Conservation (phyloP, 2,797 vertebrate genomes). For the Neosilurus hyrtlii region DNA sequence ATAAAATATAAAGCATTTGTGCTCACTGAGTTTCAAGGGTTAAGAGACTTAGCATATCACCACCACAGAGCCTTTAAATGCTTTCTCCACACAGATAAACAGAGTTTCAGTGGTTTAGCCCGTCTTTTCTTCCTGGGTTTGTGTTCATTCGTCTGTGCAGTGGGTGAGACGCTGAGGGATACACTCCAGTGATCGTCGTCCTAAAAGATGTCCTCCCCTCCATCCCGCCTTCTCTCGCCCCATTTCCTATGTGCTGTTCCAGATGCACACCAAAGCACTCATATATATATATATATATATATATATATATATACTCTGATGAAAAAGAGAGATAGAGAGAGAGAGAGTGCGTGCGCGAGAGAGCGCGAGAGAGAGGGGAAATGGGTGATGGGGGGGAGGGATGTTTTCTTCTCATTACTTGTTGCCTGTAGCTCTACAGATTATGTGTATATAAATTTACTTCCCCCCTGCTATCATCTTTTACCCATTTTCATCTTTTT, state of each 20-base stretch:
- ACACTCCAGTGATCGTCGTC: slow-evolving; percentile 36
- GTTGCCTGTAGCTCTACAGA: slow-evolving; percentile 33
- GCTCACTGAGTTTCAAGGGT: not conserved
- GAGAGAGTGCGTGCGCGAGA: not conserved
- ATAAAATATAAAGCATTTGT: not conserved
- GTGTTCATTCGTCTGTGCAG: slow-evolving; percentile 44
- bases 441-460: not conserved
- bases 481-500: not conserved
- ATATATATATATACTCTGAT: too few relatives aligned
- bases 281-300: not conserved
- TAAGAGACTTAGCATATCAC: not conserved
- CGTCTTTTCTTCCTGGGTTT: slow-evolving; percentile 28
- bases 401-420: slow-evolving; percentile 34
- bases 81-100: slow-evolving; percentile 16
- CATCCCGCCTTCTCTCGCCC: slow-evolving; percentile 35
- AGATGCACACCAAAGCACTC: slow-evolving; percentile 20
- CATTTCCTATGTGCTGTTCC: slow-evolving; percentile 28
- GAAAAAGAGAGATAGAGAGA: not conserved
- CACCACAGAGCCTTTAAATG: not conserved
- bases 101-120: slow-evolving; percentile 32
- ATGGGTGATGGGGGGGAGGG: too few relatives aligned
- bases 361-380: not conserved
- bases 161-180: slow-evolving; percentile 34
- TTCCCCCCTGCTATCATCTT: not conserved
- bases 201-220: slow-evolving; percentile 24